Evolutionary conservation across 2,113 vertebrate genomes (phyloP).

Genomic region (Amphiprion percula): DNA sequence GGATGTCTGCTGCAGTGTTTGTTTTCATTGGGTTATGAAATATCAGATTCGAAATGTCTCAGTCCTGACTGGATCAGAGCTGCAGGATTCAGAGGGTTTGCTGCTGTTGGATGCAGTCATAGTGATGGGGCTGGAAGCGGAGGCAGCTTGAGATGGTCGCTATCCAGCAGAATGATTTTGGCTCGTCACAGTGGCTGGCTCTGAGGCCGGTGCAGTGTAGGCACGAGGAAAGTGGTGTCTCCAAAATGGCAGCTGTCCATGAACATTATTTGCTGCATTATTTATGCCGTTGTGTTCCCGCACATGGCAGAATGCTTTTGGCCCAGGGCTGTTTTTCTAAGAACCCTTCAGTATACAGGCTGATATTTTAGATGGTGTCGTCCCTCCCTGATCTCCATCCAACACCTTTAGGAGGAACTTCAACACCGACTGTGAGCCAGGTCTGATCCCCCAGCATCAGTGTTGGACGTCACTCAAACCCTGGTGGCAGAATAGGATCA

Average conservation of each 20-base stretch:
- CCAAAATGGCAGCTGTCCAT: slow-evolving; percentile 53
- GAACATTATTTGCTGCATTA: background rate
- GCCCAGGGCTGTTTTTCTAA: background rate
- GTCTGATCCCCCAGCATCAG: slow-evolving; percentile 18
- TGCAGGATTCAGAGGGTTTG: slow-evolving; percentile 2
- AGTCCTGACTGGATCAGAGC: background rate
- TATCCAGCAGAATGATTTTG: slow-evolving; percentile 41
- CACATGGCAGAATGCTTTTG: background rate
- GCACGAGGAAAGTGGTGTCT: slow-evolving; percentile 35
- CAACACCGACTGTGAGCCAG: slow-evolving; percentile 1
- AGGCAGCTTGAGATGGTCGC: slow-evolving; percentile 2
- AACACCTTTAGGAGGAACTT: slow-evolving; percentile 3
- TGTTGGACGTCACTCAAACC: background rate
- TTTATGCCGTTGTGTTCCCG: slow-evolving; percentile 4
- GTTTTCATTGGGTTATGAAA: background rate
- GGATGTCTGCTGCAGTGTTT: background rate
- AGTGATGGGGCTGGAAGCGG: background rate
- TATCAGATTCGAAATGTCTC: background rate
- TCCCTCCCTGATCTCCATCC: background rate
- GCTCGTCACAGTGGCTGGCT: slow-evolving; percentile 28
- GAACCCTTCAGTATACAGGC: background rate
- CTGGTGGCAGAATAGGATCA: slow-evolving; percentile 1
- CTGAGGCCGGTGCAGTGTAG: background rate
- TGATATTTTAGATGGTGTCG: background rate
- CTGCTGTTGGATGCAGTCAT: slow-evolving; percentile 23